Base-by-base conservation (phyloP, 2,113 vertebrate species). In the Corydoras sp. region DNA sequence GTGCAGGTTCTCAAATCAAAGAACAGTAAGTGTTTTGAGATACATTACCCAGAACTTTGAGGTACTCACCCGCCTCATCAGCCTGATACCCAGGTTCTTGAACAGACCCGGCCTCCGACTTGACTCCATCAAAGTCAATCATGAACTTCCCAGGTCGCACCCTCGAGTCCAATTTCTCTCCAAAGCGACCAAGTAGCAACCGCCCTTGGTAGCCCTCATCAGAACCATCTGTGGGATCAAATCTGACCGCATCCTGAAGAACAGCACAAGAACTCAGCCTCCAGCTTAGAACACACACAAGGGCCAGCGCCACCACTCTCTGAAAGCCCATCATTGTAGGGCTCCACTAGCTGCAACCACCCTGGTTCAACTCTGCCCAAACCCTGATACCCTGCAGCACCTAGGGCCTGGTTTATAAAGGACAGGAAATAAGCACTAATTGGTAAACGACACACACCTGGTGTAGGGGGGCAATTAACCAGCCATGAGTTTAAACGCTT, bases 61-160 rank as follows among this genome's bases (percentile, higher is more conserved):
- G 6, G 14, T 53, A 55, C 65, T 67, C 51, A 67, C 65, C 51
- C 8, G 51, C 65, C 53, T 67, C 50, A 29, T 71, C 60, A 24
- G 61, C 55, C n/a, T 71, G 69, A 48, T 64, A 56, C 35, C 68
- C 8, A 54, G 14, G 14, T 14, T 67, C 18, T 63, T 63, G 71
- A 4, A 55, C 35, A 15, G 51, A 10, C 6, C 7, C 71, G 14
- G 5, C 63, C 30, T 51, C 29, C 50, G 30, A 5, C 18, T 30
- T 4, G 10, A 29, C 24, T 31, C 0, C 54, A 3, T 58, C 35
- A 35, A 51, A 35, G 5, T 81, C 81, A 65, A 88, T 77, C 7
- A 86, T 4, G 24, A 88, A 77, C 62, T 68, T 81, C n/a, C 88
- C 87, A 62, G 71, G 0, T 4, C 1, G 30, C 29, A 62, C 67